Conservation (phyloP, 2,888 invertebrate genomes). For the Zonitis immaculata region DNA sequence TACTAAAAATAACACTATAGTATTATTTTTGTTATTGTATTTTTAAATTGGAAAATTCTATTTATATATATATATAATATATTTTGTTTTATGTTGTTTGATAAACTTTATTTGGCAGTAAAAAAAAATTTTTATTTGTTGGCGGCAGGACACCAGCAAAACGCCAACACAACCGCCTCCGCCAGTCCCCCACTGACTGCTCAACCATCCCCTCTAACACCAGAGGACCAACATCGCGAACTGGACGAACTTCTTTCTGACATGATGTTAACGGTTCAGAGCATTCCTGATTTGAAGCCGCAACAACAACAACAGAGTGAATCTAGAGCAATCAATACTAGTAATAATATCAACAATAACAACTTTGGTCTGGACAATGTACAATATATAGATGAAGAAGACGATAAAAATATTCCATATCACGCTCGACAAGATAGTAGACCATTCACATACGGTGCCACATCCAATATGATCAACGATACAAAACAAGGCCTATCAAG, state of each 20-base stretch:
- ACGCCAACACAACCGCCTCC: conserved; percentile 49
- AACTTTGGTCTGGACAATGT: conserved; percentile 42
- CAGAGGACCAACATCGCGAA: conserved; percentile 60
- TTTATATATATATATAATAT: too few species aligned
- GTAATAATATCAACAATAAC: conserved; percentile 20
- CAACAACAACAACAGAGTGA: conserved; percentile 28
- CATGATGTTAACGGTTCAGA: conserved; percentile 84
- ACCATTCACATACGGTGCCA: conserved; percentile 82
- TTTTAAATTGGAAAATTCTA: not conserved
- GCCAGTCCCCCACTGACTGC: conserved; percentile 47
- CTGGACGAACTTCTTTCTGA: conserved; percentile 80
- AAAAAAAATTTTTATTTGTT: conserved; percentile 7
- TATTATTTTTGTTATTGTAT: not conserved
- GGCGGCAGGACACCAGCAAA: conserved; percentile 47
- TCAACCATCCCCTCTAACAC: conserved; percentile 48
- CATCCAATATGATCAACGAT: conserved; percentile 44
- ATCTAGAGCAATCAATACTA: not conserved
- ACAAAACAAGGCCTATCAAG: conserved; percentile 63
- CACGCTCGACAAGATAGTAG: conserved; percentile 86
- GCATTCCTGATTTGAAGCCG: conserved; percentile 60
- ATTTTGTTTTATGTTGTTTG: not conserved
- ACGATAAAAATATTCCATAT: conserved; percentile 72
- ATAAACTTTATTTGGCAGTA: not conserved
- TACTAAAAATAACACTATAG: not conserved
- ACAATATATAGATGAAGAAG: conserved; percentile 47